A percentile compares a stretch with the other conserved stretches of the same genome.
These are phyloP conservation scores for Blastomussa wellsi DNA, from an alignment of 92 coral and sea anemone genomes.

Conservation along the genomic window DNA sequence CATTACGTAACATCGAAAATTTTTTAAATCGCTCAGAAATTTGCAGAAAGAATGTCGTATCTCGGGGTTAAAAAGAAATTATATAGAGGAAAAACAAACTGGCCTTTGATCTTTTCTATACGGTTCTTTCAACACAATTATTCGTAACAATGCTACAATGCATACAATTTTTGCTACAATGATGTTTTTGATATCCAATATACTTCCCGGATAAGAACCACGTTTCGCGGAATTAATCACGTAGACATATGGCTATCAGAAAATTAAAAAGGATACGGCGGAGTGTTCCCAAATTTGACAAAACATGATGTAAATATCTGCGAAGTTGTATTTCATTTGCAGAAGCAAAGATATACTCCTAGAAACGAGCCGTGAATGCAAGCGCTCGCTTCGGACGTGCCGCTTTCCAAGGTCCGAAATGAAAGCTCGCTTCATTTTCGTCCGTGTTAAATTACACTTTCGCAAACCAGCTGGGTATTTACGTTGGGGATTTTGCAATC, in stretches of 20 bases:
- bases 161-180: no score
- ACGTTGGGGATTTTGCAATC: not conserved
- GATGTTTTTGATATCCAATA: not conserved
- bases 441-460: not conserved
- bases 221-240: not conserved
- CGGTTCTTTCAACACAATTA: no score
- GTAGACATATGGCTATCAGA: not conserved
- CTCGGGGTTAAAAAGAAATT: no score
- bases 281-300: not conserved
- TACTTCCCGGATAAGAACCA: not conserved
- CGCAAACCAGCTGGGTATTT: not conserved
- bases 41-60: not conserved
- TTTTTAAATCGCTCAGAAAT: not conserved
- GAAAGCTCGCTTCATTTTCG: not conserved
- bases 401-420: not conserved
- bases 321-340: not conserved
- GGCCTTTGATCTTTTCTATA: no score
- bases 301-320: not conserved
- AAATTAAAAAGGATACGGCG: not conserved
- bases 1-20: no score
- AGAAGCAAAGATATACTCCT: no score
- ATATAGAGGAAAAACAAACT: no score
- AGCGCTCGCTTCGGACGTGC: not conserved
- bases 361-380: not conserved
- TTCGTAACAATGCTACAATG: no score